Conservation (phyloP, 2,797 vertebrate species). For the Oryzias dopingdopingensis region DNA sequence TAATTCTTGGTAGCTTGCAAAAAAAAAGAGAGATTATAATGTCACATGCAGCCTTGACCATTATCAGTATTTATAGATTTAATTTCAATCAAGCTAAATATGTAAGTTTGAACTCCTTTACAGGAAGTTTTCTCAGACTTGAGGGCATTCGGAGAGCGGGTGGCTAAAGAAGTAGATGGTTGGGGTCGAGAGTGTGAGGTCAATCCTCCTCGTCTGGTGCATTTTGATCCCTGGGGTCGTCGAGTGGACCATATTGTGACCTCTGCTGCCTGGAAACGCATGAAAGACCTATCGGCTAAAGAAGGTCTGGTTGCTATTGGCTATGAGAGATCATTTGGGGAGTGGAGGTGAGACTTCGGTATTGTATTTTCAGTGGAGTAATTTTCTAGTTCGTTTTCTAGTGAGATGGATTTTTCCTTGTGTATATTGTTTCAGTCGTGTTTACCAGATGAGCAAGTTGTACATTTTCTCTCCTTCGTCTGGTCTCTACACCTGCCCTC, state of each 20-base stretch:
- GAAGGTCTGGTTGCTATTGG: constrained; percentile 80
- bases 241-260: constrained; percentile 78
- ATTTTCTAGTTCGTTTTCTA: constrained; percentile 6
- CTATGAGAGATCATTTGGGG: constrained; percentile 78
- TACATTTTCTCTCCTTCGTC: constrained; percentile 82
- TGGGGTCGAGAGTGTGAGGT: constrained; percentile 80
- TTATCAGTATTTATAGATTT: background rate
- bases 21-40: too few relatives aligned
- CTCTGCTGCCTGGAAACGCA: constrained; percentile 78
- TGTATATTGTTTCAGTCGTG: constrained; percentile 73
- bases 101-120: constrained; percentile 12
- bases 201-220: constrained; percentile 72
- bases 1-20: too few relatives aligned
- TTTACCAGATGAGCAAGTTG: constrained; percentile 87
- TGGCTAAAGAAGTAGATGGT: constrained; percentile 68
- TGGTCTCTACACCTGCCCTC: constrained; percentile 81
- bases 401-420: constrained; percentile 1
- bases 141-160: constrained; percentile 73
- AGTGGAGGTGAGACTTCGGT: constrained; percentile 75
- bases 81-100: background rate
- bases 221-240: constrained; percentile 78
- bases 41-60: too few relatives aligned
- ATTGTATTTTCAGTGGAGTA: constrained; percentile 9
- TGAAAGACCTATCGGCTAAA: constrained; percentile 80
- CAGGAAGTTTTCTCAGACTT: constrained; percentile 71